phyloP scores from a whole-genome alignment of 1,140 invertebrate species.

The Zaprionus camerounensis region DNA sequence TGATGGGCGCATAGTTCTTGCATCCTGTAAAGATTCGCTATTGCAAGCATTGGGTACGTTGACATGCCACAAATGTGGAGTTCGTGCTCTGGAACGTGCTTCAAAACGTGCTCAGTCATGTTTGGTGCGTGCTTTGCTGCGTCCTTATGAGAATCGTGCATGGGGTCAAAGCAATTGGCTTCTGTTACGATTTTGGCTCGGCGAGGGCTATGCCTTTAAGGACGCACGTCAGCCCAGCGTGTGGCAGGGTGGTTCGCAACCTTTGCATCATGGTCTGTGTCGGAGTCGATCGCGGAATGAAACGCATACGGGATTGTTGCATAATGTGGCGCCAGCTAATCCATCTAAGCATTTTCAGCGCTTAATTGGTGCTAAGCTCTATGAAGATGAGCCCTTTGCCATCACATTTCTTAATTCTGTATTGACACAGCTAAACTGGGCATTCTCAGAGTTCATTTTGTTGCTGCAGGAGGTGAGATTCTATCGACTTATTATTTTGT shows the following conservation, averaged over 20 bases:
- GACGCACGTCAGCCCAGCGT: conserved; percentile 85
- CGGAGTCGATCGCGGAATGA: conserved; percentile 81
- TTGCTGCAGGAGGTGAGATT: conserved; percentile 91
- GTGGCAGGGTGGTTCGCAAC: conserved; percentile 77
- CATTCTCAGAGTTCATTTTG: conserved; percentile 94
- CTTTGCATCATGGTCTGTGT: conserved; percentile 68
- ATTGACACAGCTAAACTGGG: conserved; percentile 94
- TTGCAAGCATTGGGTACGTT: conserved; percentile 91
- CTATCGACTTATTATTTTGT: not conserved
- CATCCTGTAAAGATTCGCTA: conserved; percentile 90
- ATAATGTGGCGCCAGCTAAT: conserved; percentile 81
- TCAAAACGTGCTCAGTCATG: conserved; percentile 86
- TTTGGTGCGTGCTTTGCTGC: conserved; percentile 89
- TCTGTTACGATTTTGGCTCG: conserved; percentile 93
- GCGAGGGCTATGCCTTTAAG: conserved; percentile 92
- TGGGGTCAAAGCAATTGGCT: conserved; percentile 96
- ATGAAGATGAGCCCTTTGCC: conserved; percentile 84
- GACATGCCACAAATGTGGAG: conserved; percentile 85
- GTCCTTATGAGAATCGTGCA: conserved; percentile 92
- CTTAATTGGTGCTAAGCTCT: conserved; percentile 84
- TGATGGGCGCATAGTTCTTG: conserved; percentile 90
- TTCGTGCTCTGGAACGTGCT: conserved; percentile 87
- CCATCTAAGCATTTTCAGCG: conserved; percentile 79
- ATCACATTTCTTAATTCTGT: conserved; percentile 91
- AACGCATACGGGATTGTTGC: conserved; percentile 80